Evolutionary conservation across 1,140 invertebrate genomes (phyloP).

Genomic region (Ips nitidus): DNA sequence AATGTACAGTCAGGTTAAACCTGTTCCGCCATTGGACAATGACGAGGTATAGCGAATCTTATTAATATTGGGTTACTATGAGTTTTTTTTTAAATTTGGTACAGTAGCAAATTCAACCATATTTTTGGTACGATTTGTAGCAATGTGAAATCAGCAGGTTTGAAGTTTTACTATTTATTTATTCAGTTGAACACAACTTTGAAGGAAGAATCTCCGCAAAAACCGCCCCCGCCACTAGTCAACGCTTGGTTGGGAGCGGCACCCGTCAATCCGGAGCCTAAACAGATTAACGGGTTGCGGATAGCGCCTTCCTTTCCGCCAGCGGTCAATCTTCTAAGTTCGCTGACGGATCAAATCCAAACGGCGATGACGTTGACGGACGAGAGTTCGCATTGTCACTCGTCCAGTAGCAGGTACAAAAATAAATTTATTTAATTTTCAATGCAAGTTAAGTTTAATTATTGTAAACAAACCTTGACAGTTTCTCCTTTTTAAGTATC

Average conservation of each 20-base stretch:
- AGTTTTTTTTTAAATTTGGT: neutral
- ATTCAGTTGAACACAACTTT: slow-evolving; percentile 16
- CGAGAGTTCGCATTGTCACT: slow-evolving; percentile 55
- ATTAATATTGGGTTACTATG: too few relatives aligned
- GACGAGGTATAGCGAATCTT: slow-evolving; percentile 21
- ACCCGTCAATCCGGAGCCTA: slow-evolving; percentile 43
- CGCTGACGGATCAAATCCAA: slow-evolving; percentile 54
- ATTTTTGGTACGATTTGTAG: too few relatives aligned
- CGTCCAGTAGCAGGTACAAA: slow-evolving; percentile 57
- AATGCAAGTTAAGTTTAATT: neutral
- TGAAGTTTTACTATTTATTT: neutral
- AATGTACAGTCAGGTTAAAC: slow-evolving; percentile 11
- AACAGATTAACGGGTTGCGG: slow-evolving; percentile 51
- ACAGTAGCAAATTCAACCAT: too few relatives aligned
- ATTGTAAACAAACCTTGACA: neutral
- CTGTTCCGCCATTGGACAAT: slow-evolving; percentile 3
- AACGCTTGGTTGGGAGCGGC: slow-evolving; percentile 17
- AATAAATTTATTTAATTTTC: neutral
- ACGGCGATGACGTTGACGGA: slow-evolving; percentile 53
- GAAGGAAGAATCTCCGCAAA: slow-evolving; percentile 18
- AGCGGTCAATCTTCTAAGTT: slow-evolving; percentile 43
- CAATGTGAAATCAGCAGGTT: too few relatives aligned
- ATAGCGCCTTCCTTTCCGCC: slow-evolving; percentile 27
- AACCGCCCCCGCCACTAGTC: slow-evolving; percentile 10
- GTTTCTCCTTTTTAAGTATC: neutral